Conservation (phyloP, 2,113 vertebrate species). For the Grus americana region DNA sequence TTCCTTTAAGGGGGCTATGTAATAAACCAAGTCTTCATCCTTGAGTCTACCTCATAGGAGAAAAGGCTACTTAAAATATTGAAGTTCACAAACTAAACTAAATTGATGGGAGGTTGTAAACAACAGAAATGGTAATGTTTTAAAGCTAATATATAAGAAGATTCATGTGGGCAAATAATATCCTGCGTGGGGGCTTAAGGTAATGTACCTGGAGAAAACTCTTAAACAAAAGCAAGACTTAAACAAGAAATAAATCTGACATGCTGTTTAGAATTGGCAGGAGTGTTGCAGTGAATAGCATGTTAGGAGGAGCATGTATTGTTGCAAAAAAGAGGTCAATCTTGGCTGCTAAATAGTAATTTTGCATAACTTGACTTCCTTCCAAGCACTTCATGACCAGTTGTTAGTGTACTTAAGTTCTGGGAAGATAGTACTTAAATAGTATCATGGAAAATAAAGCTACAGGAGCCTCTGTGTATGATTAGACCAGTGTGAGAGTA, state of each 20-base stretch:
- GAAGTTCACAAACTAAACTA: not conserved
- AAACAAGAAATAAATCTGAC: not conserved
- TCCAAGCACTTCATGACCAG: not conserved
- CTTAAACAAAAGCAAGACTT: not conserved
- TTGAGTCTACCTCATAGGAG: not conserved
- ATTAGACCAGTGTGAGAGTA: not conserved
- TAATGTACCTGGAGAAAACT: not conserved
- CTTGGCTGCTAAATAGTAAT: not conserved
- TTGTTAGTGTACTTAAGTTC: not conserved
- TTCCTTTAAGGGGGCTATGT: not conserved
- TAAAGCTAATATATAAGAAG: not conserved
- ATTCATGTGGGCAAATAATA: not conserved
- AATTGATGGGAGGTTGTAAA: not conserved
- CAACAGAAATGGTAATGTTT: not conserved
- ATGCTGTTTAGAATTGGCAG: not conserved
- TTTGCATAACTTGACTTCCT: not conserved
- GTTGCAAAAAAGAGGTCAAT: not conserved
- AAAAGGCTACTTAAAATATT: not conserved
- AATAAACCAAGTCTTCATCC: not conserved
- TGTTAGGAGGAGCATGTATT: not conserved
- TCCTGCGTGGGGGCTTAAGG: not conserved
- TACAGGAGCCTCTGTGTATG: not conserved
- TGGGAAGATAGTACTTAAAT: not conserved
- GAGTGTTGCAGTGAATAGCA: not conserved
- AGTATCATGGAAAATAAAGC: not conserved